A percentile compares a stretch with the other conserved stretches of the same genome.
phyloP scores from a whole-genome alignment of 2,888 invertebrate species.

The Acanthacorydalis orientalis region DNA sequence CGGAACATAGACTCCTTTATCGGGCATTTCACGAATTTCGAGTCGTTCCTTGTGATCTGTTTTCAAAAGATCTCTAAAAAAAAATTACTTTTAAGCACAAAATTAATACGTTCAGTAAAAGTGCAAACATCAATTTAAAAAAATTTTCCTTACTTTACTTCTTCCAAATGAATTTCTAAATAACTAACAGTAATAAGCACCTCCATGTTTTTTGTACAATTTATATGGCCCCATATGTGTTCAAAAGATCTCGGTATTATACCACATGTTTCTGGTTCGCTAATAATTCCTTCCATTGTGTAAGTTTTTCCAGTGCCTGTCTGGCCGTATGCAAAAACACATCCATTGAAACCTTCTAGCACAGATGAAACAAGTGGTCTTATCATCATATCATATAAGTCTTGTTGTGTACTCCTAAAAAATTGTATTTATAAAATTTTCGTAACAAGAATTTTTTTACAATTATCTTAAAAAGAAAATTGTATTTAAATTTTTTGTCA shows the following conservation, averaged over 20 bases:
- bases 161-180: slow-evolving; percentile 92
- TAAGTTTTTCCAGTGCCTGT: slow-evolving; percentile 87
- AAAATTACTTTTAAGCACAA: slow-evolving; percentile 3
- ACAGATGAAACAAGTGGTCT: slow-evolving; percentile 89
- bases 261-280: slow-evolving; percentile 52
- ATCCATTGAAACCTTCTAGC: slow-evolving; percentile 94
- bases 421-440: neutral
- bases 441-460: neutral
- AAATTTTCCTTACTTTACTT: slow-evolving; percentile 42
- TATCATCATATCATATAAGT: slow-evolving; percentile 91
- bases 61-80: slow-evolving; percentile 49
- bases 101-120: neutral
- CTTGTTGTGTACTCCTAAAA: slow-evolving; percentile 67
- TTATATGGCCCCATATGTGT: slow-evolving; percentile 92
- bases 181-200: slow-evolving; percentile 94
- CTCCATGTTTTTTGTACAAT: slow-evolving; percentile 77
- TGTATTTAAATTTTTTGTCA: too few relatives aligned
- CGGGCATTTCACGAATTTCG: slow-evolving; percentile 48
- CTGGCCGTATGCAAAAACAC: slow-evolving; percentile 98
- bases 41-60: slow-evolving; percentile 31
- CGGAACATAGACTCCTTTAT: slow-evolving; percentile 83
- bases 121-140: neutral
- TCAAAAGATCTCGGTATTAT: slow-evolving; percentile 93
- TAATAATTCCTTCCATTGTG: slow-evolving; percentile 56
- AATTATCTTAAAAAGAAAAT: neutral